These are phyloP conservation scores for Phyllopteryx taeniolatus DNA, from an alignment of 2,113 vertebrate species.

Conservation along the genomic window DNA sequence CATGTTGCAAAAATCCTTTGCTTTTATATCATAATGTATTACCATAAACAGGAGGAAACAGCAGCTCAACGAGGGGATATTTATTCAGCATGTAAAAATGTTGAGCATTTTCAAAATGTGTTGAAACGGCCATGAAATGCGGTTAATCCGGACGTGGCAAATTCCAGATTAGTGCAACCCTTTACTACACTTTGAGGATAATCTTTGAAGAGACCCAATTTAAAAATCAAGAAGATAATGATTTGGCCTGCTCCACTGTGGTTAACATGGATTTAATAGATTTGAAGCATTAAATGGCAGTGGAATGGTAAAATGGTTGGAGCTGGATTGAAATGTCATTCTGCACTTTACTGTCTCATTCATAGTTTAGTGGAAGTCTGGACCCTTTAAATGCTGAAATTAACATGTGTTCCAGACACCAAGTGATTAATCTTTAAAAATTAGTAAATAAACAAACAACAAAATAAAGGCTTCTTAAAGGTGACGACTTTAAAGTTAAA, in stretches of 20 bases:
- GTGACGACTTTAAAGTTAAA: no score
- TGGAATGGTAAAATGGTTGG: slow-evolving; percentile 17
- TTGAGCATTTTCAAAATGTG: slow-evolving; percentile 2
- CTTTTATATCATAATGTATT: slow-evolving; percentile 3
- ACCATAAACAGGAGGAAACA: neutral
- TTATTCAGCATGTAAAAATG: slow-evolving; percentile 16
- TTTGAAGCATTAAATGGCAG: slow-evolving; percentile 33
- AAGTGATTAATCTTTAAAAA: slow-evolving; percentile 2
- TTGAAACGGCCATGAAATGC: slow-evolving; percentile 18
- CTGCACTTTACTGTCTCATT: slow-evolving; percentile 13
- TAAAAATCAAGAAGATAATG: slow-evolving; percentile 28
- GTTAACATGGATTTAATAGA: slow-evolving; percentile 26
- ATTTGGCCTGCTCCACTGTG: slow-evolving; percentile 6
- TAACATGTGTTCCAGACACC: neutral
- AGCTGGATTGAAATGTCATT: slow-evolving; percentile 10
- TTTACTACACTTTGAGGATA: slow-evolving; percentile 28
- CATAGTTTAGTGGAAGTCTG: slow-evolving; percentile 3
- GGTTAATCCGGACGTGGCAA: slow-evolving; percentile 31
- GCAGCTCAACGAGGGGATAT: neutral
- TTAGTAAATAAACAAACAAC: neutral
- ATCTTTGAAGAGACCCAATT: slow-evolving; percentile 23
- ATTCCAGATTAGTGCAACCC: slow-evolving; percentile 22
- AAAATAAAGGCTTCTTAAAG: no score
- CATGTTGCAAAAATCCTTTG: neutral
- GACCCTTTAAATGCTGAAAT: slow-evolving; percentile 1